Conservation (phyloP, 2,888 invertebrate genomes). For the Diarsia brunnea region DNA sequence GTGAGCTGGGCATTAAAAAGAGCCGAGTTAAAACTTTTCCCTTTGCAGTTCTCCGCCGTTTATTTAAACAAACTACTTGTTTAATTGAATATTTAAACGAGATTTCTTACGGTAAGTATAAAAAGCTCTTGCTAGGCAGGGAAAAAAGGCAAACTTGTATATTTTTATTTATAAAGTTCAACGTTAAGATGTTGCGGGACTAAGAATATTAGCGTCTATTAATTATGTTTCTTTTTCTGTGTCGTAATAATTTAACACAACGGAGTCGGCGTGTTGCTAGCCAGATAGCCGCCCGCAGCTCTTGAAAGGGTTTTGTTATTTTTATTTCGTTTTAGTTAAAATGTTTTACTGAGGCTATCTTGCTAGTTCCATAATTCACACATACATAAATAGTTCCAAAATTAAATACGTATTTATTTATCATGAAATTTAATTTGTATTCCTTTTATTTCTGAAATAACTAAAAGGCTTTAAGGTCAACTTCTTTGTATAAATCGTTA, state of each 20-base stretch:
- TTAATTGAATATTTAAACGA: constrained; percentile 61
- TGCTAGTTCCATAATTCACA: background rate
- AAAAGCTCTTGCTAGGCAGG: constrained; percentile 15
- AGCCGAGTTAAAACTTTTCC: constrained; percentile 48
- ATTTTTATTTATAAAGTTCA: constrained; percentile 36
- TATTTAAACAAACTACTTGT: constrained; percentile 57
- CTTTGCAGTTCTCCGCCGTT: constrained; percentile 31
- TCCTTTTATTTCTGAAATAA: background rate
- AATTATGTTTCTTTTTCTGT: constrained; percentile 14
- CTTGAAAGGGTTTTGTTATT: background rate
- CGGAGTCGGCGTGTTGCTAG: background rate
- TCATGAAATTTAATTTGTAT: background rate
- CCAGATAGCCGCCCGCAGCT: background rate
- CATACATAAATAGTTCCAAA: background rate
- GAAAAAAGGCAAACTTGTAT: constrained; percentile 32
- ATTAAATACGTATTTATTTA: background rate
- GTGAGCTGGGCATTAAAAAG: constrained; percentile 40
- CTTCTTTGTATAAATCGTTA: background rate
- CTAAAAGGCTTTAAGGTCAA: too few species aligned
- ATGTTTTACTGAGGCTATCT: background rate
- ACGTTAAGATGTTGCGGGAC: constrained; percentile 29
- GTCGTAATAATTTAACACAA: background rate
- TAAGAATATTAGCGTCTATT: constrained; percentile 39
- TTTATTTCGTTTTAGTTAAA: constrained; percentile 9
- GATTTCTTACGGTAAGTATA: constrained; percentile 24